phyloP scores from a whole-genome alignment of 2,888 invertebrate genomes.

The Phyllotreta cruciferae region DNA sequence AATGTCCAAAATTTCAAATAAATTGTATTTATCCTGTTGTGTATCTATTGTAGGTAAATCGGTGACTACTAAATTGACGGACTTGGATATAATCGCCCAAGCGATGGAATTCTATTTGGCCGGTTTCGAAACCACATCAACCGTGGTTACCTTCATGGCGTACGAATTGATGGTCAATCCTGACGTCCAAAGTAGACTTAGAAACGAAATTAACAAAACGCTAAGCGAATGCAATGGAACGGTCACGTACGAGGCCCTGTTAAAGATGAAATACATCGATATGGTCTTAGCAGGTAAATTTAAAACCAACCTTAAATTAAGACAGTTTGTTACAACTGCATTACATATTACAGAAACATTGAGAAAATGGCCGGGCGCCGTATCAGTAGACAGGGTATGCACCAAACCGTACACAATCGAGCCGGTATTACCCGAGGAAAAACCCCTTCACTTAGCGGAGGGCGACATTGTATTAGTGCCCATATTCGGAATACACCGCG shows the following conservation, averaged over 20 bases:
- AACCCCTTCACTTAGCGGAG: constrained; percentile 43
- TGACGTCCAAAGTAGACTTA: constrained; percentile 64
- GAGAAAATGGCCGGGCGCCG: constrained; percentile 43
- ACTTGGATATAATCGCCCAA: constrained; percentile 63
- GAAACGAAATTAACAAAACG: constrained; percentile 56
- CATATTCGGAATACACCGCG: constrained; percentile 57
- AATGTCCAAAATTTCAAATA: too few species aligned
- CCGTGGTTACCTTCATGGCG: constrained; percentile 61
- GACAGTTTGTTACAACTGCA: too few species aligned
- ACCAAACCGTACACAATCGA: constrained; percentile 59
- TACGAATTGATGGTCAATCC: constrained; percentile 67
- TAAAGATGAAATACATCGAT: constrained; percentile 66
- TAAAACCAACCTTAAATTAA: too few species aligned
- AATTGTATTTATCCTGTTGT: too few species aligned
- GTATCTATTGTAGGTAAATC: constrained; percentile 8
- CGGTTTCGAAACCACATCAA: constrained; percentile 63
- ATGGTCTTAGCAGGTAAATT: constrained; percentile 63
- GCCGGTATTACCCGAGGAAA: constrained; percentile 44
- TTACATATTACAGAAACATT: constrained; percentile 30
- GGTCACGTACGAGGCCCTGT: constrained; percentile 62
- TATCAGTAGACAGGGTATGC: constrained; percentile 60
- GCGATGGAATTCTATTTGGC: constrained; percentile 63
- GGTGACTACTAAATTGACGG: constrained; percentile 36
- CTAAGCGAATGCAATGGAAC: constrained; percentile 46
- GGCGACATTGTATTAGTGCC: constrained; percentile 55